phyloP scores from a whole-genome alignment of 1,140 invertebrate species.

The Galleria mellonella region DNA sequence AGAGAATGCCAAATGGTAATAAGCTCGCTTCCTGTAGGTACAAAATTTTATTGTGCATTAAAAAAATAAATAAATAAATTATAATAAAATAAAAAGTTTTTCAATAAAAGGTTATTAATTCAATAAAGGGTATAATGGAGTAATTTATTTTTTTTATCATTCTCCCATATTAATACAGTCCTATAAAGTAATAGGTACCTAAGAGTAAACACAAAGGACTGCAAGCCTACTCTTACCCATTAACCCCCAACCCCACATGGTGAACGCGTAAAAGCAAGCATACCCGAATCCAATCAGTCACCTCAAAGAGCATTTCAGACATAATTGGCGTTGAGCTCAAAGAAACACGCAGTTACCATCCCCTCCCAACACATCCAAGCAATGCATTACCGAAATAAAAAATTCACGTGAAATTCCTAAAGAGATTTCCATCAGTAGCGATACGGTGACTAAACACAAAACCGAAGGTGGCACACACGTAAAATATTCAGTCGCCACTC shows the following conservation, averaged over 20 bases:
- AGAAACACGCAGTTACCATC: constrained; percentile 17
- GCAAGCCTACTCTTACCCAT: neutral
- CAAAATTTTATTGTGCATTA: too few species aligned
- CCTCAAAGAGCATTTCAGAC: constrained; percentile 40
- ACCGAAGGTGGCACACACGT: constrained; percentile 40
- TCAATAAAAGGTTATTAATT: too few species aligned
- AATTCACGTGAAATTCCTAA: constrained; percentile 46
- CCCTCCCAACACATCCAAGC: constrained; percentile 12
- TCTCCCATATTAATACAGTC: too few species aligned
- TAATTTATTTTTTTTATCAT: too few species aligned
- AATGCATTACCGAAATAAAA: constrained; percentile 63
- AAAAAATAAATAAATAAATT: too few species aligned
- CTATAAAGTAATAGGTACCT: too few species aligned
- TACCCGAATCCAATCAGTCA: constrained; percentile 44
- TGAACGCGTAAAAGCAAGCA: constrained; percentile 17
- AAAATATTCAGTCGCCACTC: constrained; percentile 65
- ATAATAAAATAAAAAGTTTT: too few species aligned
- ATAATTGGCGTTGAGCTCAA: constrained; percentile 40
- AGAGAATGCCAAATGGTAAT: too few species aligned
- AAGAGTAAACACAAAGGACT: too few species aligned
- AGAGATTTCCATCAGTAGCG: constrained; percentile 43
- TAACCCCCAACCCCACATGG: constrained; percentile 2
- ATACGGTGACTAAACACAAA: constrained; percentile 54
- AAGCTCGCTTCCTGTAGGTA: too few species aligned
- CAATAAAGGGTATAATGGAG: too few species aligned